Evolutionary conservation across 2,113 vertebrate genomes (phyloP).

Genomic region (Vireo altiloquus): DNA sequence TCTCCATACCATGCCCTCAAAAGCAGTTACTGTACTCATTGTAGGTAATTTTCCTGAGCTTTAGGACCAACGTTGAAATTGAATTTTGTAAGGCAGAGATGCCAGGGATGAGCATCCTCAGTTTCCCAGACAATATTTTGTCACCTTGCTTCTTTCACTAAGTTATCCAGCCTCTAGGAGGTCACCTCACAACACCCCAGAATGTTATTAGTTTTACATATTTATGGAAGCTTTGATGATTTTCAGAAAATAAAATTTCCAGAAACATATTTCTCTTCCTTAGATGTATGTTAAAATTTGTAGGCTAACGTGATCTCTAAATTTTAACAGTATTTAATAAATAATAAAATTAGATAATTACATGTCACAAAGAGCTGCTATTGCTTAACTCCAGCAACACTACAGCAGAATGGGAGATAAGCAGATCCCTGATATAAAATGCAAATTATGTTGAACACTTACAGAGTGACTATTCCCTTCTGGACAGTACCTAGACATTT

Average conservation of each 20-base stretch:
- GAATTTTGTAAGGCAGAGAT: not conserved
- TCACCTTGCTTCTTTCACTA: not conserved
- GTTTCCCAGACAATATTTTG: not conserved
- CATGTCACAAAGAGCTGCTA: not conserved
- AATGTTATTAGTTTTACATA: not conserved
- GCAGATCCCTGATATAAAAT: not conserved
- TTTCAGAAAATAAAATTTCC: not conserved
- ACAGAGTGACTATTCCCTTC: not conserved
- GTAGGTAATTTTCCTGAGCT: not conserved
- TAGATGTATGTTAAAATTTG: not conserved
- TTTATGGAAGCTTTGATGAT: not conserved
- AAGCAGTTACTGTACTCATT: not conserved
- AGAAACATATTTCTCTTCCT: not conserved
- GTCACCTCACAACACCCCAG: not conserved
- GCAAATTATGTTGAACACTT: rapidly evolving
- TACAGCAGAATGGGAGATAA: not conserved
- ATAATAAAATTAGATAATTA: not conserved
- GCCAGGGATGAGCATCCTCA: not conserved
- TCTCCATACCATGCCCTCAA: rapidly evolving
- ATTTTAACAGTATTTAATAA: not conserved
- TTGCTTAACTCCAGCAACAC: not conserved
- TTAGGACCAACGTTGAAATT: not conserved
- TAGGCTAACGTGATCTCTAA: not conserved
- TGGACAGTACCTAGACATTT: not conserved
- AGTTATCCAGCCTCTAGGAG: not conserved